A percentile compares a stretch with the other conserved stretches of the same genome.
phyloP scores from a whole-genome alignment of 1,140 invertebrate species.

The Probaryconus sp. region DNA sequence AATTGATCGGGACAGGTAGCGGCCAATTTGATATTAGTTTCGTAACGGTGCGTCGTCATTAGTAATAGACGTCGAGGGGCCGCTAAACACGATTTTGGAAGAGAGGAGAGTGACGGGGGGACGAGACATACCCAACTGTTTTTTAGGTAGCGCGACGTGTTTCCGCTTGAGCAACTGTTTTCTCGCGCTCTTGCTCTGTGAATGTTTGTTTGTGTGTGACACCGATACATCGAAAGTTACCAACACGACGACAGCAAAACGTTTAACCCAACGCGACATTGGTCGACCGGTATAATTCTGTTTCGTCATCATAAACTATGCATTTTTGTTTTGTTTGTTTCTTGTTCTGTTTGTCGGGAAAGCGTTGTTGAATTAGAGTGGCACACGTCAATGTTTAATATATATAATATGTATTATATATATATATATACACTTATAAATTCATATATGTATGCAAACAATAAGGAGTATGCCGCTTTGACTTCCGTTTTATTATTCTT shows the following conservation, averaged over 20 bases:
- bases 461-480: constrained; percentile 22
- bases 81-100: constrained; percentile 11
- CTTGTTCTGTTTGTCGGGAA: constrained; percentile 1
- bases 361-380: constrained; percentile 18
- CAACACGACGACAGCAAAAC: constrained; percentile 70
- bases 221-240: constrained; percentile 75
- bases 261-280: constrained; percentile 69
- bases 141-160: constrained; percentile 24
- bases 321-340: background rate
- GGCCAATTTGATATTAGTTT: constrained; percentile 3
- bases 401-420: constrained; percentile 53
- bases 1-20: too few species aligned
- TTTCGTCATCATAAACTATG: constrained; percentile 28
- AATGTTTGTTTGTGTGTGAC: constrained; percentile 59
- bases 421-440: constrained; percentile 60
- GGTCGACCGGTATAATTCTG: too few species aligned
- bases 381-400: constrained; percentile 32
- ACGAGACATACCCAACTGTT: too few species aligned
- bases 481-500: constrained; percentile 2
- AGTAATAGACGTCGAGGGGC: constrained; percentile 18
- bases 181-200: constrained; percentile 20
- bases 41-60: constrained; percentile 2
- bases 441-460: constrained; percentile 43
- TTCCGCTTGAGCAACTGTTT: constrained; percentile 41
- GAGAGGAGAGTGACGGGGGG: constrained; percentile 18